Base-by-base conservation (phyloP, 2,113 vertebrate genomes). In the Mohoua ochrocephala region DNA sequence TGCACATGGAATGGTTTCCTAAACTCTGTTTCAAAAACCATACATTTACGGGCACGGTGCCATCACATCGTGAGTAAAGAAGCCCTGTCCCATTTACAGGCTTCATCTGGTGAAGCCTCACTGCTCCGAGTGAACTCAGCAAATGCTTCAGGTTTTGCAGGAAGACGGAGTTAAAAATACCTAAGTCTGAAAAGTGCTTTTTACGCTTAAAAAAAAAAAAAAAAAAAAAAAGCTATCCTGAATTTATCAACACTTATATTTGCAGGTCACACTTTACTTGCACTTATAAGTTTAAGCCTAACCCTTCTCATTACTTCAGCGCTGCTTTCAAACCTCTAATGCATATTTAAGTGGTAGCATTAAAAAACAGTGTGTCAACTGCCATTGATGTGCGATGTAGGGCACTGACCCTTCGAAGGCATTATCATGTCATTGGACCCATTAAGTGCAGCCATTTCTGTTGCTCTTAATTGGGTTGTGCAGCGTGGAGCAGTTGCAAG, bases 401-500 rank as follows among this genome's bases (percentile, higher is more conserved):
- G 97, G 95, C 97, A 85, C 54, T 97, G 97, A 95, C 95, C 95
- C 95, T 93, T 92, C 39, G 92, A 94, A 97, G 80, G 31, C 83
- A 95, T 97, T 97, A 96, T 93, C 97, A 91, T 97, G 97, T 97
- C 96, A 65, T 84, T 89, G 97, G 92, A 87, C 91, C 93, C 94
- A 96, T 97, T 97, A 95, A 96, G 87, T 59, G 92, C 35, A 95
- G 91, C 95, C 95, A 88, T 97, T 94, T 93, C 96, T 96, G 93
- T 89, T 92, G 92, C 94, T 96, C 89, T 97, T 97, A 97, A 97
- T 97, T 97, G 96, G 97, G 91, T 91, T 95, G 96, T 96, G 97
- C 95, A 39, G 93, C 3, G 4, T 71, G 79, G 44, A 91, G 91
- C 92, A 41, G 91, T 97, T 95, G 95, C 95, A 77, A 96, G 90